Evolutionary conservation across 1,140 invertebrate species (phyloP).

Genomic region (Wiebesia pumilae): DNA sequence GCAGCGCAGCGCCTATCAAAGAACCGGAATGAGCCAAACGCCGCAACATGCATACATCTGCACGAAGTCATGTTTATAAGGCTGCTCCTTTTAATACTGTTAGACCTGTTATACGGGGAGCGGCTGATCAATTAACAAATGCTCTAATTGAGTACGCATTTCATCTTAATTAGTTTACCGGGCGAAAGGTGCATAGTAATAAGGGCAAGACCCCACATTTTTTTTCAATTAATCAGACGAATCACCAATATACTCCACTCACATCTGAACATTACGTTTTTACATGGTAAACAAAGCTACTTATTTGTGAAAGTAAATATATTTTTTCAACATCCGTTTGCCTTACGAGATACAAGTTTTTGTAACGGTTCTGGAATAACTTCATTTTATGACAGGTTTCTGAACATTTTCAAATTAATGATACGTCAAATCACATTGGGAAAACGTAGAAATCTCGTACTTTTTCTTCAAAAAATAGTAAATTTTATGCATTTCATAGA

Average conservation of each 20-base stretch:
- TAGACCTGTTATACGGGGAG: constrained; percentile 47
- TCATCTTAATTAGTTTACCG: constrained; percentile 48
- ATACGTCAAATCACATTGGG: not conserved
- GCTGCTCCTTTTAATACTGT: constrained; percentile 45
- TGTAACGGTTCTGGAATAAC: not conserved
- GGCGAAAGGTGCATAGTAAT: constrained; percentile 34
- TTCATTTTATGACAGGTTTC: constrained; percentile 24
- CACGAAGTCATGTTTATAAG: constrained; percentile 6
- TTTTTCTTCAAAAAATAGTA: not conserved
- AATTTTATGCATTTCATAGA: not conserved
- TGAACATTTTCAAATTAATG: not conserved
- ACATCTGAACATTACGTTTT: not conserved
- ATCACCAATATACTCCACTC: not conserved
- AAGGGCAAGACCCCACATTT: not conserved
- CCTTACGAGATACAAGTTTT: not conserved
- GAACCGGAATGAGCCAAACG: constrained; percentile 40
- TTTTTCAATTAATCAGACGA: not conserved
- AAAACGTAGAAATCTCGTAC: not conserved
- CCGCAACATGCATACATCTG: constrained; percentile 17
- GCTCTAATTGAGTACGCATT: constrained; percentile 50
- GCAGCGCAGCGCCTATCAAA: not conserved
- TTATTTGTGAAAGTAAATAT: constrained; percentile 12
- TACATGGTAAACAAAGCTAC: not conserved
- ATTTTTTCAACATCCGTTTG: not conserved
- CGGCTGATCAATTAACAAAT: constrained; percentile 49